Base-by-base conservation (phyloP, 2,888 invertebrate genomes). In the Ennomos fuscantarius region DNA sequence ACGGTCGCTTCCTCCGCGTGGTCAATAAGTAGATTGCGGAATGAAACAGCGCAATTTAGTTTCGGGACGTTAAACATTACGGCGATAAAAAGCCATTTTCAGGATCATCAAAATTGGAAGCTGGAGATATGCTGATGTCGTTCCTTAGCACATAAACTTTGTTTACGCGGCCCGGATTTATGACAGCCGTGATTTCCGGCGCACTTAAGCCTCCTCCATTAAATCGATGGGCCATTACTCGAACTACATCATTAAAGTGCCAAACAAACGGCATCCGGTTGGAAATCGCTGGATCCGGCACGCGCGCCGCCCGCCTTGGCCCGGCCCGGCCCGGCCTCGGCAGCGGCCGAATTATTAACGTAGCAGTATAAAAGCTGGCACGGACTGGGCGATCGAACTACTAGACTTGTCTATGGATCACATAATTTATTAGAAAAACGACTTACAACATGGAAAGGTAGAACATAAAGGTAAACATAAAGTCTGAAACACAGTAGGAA, bases 211-310 rank as follows among this genome's bases (percentile, higher is more conserved):
- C 39, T 34, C 43, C 33, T 32, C 45, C 49, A 31, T 49, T 49
- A 49, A 51, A 47, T 57, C 51, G 56, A 57, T 35, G 47, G 42
- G 2, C 56, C 51, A 43, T 57, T 51, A 52, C 51, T 33, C 47
- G 51, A 57, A 52, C 57, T 51, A 51, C 50, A 51, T 51, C 49
- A 58, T 62, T 58, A 55, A 46, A 53, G 37, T 37, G 57, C 35
- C 49, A 54, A 51, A 54, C 61, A 43, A 46, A 51, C 50, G 57
- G 54, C 57, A 37, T 57, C 61, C 61, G 56, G 56, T n/a, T 53
- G 54, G 57, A 61, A 33, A 56, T 46, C 11, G 54, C 37, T 31
- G 60, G 45, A 37, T 46, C 54, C 59, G 54, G 58, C 37, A 36
- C 51, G 37, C 24, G 24, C 35, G 48, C 45, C 11, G 37, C 24